Conservation (phyloP, 2,888 invertebrate genomes). For the Dysmachus trigonus region DNA sequence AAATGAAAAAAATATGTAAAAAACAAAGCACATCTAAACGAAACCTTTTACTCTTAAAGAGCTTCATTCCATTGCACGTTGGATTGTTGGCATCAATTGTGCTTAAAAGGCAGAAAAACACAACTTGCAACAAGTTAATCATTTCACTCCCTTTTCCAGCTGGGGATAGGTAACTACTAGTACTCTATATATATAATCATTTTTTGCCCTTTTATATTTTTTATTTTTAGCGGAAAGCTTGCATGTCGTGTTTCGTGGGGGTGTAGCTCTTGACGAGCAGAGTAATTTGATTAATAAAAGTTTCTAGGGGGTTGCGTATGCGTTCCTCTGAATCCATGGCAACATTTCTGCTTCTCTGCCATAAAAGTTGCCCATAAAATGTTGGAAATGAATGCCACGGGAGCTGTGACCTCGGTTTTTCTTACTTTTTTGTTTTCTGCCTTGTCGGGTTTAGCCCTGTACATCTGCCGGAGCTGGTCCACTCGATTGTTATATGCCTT, state of each 20-base stretch:
- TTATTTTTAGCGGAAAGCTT: background rate
- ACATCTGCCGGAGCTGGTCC: slow-evolving; percentile 3
- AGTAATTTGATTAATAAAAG: slow-evolving; percentile 35
- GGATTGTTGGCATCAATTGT: slow-evolving; percentile 4
- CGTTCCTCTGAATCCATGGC: background rate
- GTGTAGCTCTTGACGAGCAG: background rate
- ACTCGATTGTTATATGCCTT: slow-evolving; percentile 23
- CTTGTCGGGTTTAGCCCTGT: background rate
- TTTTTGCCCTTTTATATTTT: background rate
- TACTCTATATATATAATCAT: too few species aligned
- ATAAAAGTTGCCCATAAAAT: slow-evolving; percentile 29
- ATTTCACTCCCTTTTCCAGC: background rate
- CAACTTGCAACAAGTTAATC: slow-evolving; percentile 32
- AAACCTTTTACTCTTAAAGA: background rate
- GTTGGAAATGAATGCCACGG: slow-evolving; percentile 3
- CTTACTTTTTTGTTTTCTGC: background rate
- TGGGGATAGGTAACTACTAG: background rate
- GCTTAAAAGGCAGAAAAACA: slow-evolving; percentile 25
- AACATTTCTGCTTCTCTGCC: background rate
- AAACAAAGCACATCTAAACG: background rate
- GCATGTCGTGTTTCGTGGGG: background rate
- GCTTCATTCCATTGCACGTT: background rate
- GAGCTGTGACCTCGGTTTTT: background rate
- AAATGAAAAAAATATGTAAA: background rate
- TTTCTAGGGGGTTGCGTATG: background rate